These are phyloP conservation scores for Scytalopus superciliaris DNA, from an alignment of 2,113 vertebrate genomes.

Conservation along the genomic window DNA sequence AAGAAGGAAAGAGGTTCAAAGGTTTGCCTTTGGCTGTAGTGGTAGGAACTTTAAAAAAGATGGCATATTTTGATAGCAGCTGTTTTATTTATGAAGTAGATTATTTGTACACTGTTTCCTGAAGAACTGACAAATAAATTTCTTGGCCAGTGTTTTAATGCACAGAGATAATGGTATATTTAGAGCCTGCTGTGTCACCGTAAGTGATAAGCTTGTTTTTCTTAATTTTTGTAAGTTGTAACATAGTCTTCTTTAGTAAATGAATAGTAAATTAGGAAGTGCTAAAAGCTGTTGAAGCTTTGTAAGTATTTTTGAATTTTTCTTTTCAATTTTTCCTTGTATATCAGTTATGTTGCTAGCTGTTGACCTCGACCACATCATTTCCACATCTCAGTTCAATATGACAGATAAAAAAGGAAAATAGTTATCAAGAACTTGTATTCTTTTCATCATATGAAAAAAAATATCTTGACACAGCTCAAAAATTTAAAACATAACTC, in stretches of 20 bases:
- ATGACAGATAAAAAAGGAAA: neutral
- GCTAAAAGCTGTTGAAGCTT: neutral
- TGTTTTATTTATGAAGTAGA: neutral
- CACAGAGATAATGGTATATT: neutral
- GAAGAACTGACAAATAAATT: neutral
- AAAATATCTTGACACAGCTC: neutral
- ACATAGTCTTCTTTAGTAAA: neutral
- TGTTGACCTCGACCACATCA: neutral
- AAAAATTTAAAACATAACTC: neutral
- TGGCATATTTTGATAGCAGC: neutral
- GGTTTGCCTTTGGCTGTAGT: neutral
- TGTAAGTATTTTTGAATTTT: neutral
- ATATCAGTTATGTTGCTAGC: neutral
- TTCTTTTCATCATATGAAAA: neutral
- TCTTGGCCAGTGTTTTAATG: neutral
- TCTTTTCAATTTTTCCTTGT: neutral
- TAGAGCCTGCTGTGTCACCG: neutral
- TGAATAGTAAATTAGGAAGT: neutral
- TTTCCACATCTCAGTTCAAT: neutral
- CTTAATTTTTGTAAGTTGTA: neutral
- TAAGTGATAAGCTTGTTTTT: neutral
- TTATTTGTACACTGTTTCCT: neutral
- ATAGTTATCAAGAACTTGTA: neutral
- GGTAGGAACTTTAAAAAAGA: neutral
- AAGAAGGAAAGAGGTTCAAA: neutral